Evolutionary conservation across 2,888 invertebrate species (phyloP), one percentile per base, ranked within the genome.

Genomic region (Lacanobia wlatinum): DNA sequence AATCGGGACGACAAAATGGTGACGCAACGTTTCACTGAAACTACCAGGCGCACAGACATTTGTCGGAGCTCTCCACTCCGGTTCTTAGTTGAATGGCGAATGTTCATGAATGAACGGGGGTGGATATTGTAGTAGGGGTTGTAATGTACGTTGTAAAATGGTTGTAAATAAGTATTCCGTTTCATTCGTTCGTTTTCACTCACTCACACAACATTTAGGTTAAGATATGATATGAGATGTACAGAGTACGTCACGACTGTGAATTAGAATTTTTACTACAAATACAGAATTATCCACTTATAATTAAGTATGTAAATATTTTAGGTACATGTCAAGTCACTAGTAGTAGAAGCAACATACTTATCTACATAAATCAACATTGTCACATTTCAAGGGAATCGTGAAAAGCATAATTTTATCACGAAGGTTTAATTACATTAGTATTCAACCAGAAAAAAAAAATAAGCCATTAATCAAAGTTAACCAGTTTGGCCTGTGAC

Each of bases 381-480:
- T 38, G 68, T 63, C 61, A 73, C n/a, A 40, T 21, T 69, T 48
- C 62, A 40, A 46, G 28, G 52, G 65, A 75, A 71, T 53, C 62
- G 40, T 67, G 59, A 72, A 63, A 62, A 43, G 40, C 68, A 28
- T 65, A 68, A 80, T 69, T 61, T 64, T 61, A 80, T 63, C 50
- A 55, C 62, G 18, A 43, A 18, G n/a, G 23, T 70, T 90, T 93
- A 92, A 94, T 93, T 94, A 89, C 86, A 89, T 88, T 88, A 88
- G 84, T 87, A 92, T 91, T 90, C 90, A 89, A 89, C 84, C 84
- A 75, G 87, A 84, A 89, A 16, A 68, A 65, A 92, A 90, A 92
- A 92, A 88, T 84, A 85, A 87, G 80, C 85, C 90, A 94, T 95
- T 94, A 94, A 95, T 95, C 95, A 95, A 91, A 88, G 84, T 82